Evolutionary conservation across 1,140 invertebrate genomes (phyloP), one percentile per base, ranked within the genome.

Genomic region (Ruditapes philippinarum): DNA sequence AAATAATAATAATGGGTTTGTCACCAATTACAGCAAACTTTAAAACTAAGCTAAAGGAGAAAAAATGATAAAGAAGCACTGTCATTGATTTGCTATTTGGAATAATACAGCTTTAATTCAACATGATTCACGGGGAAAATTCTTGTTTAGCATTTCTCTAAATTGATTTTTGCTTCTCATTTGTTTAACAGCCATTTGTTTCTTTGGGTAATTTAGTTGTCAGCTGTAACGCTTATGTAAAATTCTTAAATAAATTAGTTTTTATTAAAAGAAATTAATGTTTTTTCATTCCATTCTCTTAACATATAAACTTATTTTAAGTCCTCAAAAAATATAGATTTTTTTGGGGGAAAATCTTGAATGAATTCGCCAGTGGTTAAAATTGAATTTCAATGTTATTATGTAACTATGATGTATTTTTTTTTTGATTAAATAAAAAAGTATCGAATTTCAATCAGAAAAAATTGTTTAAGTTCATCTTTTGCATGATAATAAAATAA

Each of bases 81-180:
- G 83, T 86, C 83, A 86, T 86, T 45, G 83, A 86, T 86, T 86
- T 54, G 83, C 57, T 36, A 86, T 70, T 40, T 49, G n/a, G 70
- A 74, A 73, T 57, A 60, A 86, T 86, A 45, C 83, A 17, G 51
- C 83, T 3, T 31, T 45, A 45, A 54, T 49, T 84, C 11, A 14
- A 54, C 28, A 22, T 84, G 81, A 84, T 70, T 84, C 81, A 84
- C 57, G 28, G 57, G n/a, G 38, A 42, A 42, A 62, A 81, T 17
- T 38, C 33, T 70, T 70, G 65, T 70, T 70, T 40, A 70, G 33
- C 65, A 70, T 70, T 38, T 38, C 33, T 38, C 65, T 0, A 38
- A 70, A 38, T 38, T 36, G 33, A 38, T 70, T 70, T 70, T 38
- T 70, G 31, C 33, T 38, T 19, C 65, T 38, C 65, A 70, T 70